Conservation (phyloP, 2,888 invertebrate species). For the Rotaria socialis region DNA sequence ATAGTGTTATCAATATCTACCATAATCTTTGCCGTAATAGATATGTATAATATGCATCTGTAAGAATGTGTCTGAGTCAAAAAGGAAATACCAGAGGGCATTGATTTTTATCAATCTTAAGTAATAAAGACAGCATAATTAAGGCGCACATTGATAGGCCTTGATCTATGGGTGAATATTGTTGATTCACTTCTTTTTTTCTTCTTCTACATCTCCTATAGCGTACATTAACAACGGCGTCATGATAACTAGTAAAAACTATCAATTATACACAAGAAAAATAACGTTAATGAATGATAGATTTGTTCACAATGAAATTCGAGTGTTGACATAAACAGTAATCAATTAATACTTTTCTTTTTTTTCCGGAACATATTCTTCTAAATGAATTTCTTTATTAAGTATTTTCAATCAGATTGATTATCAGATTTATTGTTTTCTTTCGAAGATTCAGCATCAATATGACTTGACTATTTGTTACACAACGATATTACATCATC, state of each 20-base stretch:
- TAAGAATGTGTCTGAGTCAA: background rate
- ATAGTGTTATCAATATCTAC: background rate
- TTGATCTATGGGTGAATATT: background rate
- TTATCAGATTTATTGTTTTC: background rate
- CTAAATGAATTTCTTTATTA: background rate
- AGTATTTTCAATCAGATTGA: background rate
- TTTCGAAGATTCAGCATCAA: background rate
- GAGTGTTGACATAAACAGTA: background rate
- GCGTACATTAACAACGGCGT: background rate
- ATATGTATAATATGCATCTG: background rate
- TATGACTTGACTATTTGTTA: background rate
- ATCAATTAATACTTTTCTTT: background rate
- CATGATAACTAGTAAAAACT: background rate
- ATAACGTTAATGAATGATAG: background rate
- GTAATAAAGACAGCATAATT: background rate
- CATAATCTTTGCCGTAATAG: background rate
- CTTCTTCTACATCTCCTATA: background rate
- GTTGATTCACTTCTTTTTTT: background rate
- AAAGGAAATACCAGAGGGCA: background rate
- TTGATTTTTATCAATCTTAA: background rate
- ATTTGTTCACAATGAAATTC: background rate
- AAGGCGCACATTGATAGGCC: background rate
- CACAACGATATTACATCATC: slow-evolving; percentile 19
- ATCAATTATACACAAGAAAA: background rate
- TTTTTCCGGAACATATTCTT: background rate